A percentile compares a stretch with the other conserved stretches of the same genome.
These are phyloP conservation scores for Rutpela maculata DNA, from an alignment of 2,888 invertebrate genomes.

Conservation along the genomic window DNA sequence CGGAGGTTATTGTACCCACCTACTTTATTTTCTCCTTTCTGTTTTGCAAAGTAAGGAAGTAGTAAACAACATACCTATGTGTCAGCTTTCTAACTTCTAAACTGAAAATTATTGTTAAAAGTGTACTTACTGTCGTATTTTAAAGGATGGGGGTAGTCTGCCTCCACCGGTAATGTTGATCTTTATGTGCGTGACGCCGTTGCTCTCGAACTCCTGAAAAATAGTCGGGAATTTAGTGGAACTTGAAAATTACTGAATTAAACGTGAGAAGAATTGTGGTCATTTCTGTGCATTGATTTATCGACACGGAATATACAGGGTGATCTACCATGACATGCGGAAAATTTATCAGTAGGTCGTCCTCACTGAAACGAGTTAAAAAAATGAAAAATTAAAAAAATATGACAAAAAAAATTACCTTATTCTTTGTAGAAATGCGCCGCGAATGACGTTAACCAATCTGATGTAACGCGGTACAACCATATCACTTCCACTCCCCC, in stretches of 20 bases:
- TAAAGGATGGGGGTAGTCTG: conserved; percentile 74
- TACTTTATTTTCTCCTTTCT: neutral
- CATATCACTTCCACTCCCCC: too few relatives aligned
- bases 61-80: conserved; percentile 30
- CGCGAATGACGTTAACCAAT: too few relatives aligned
- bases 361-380: too few relatives aligned
- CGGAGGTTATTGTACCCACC: conserved; percentile 19
- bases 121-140: conserved; percentile 73
- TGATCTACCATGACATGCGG: too few relatives aligned
- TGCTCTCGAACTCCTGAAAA: conserved; percentile 72
- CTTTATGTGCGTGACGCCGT: conserved; percentile 74
- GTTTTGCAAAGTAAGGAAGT: neutral
- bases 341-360: too few relatives aligned
- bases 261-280: too few relatives aligned
- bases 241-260: neutral
- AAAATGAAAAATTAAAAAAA: too few relatives aligned
- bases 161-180: conserved; percentile 76
- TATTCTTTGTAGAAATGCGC: too few relatives aligned
- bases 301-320: too few relatives aligned
- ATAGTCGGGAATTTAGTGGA: conserved; percentile 37
- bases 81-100: conserved; percentile 19
- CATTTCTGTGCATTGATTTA: too few relatives aligned
- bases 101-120: conserved; percentile 6
- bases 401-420: too few relatives aligned
- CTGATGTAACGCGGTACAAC: too few relatives aligned